Base-by-base conservation (phyloP, 2,797 vertebrate species). In the Xyrichtys novacula region DNA sequence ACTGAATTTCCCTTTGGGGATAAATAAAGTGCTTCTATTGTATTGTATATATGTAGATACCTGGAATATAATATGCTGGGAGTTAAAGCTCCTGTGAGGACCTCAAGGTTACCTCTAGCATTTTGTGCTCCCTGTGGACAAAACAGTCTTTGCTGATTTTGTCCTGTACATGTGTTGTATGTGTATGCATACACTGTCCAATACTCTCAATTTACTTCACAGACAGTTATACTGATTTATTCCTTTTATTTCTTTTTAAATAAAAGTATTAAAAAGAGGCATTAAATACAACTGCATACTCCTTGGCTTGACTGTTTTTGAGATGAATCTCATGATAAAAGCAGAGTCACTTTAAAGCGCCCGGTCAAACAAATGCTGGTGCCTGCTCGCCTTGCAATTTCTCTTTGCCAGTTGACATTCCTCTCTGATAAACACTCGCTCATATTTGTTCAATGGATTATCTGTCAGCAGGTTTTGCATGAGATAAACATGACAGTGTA, bases 391-490 rank as follows among this genome's bases (percentile, higher is more conserved):
- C 5, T 16, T 7, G 42, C 32, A 47, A 34, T 9, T n/a, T 0
- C 17, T 53, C 32, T 32, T 14, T 44, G 57, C 26, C 19, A 4
- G 36, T 19, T 54, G 16, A n/a, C 38, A 25, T 46, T 17, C 9
- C 19, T 7, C 5, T 9, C 4, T 22, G 14, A 43, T 49, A 49
- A 57, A 48, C 16, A 42, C 12, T 0, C 9, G 4, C 7, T 23
- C 53, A 7, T n/a, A 70, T 82, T 80, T 78, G 69, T 32, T 72
- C 71, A 19, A 5, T 15, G 1, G 26, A 1, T 29, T 71, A 68
- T 56, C 12, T 56, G 15, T 40, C 17, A 20, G 53, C 0, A 15
- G 6, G 69, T 47, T 85, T 80, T 83, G 65, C 77, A 80, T 77
- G 6, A 66, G 38, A 71, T 61, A 32, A 22, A 66, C 20, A 40